These are phyloP conservation scores for Chondrosia reniformis DNA, from an alignment of 37 sponge, comb jelly and placozoan species.

Conservation along the genomic window DNA sequence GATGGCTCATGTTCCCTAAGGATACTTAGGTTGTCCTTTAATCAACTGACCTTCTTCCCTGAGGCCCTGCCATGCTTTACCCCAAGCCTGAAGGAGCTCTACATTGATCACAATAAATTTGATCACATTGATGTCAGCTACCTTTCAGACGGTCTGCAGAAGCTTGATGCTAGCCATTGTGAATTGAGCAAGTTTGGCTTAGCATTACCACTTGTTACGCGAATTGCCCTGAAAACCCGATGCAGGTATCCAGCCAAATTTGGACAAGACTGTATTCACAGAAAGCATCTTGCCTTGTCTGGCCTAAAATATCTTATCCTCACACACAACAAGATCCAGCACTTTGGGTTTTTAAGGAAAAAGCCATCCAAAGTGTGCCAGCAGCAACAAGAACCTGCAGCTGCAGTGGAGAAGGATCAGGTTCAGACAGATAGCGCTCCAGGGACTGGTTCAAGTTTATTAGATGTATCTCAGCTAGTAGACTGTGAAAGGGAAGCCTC, in stretches of 20 bases:
- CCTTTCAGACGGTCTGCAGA: slow-evolving; percentile 38
- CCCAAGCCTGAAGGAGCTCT: slow-evolving; percentile 58
- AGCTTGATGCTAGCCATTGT: slow-evolving; percentile 32
- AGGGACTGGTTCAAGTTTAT: too few species aligned
- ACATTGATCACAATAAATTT: slow-evolving; percentile 34
- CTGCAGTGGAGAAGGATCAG: slow-evolving; percentile 4
- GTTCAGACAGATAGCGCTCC: neutral
- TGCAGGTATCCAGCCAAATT: slow-evolving; percentile 5
- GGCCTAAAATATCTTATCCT: slow-evolving; percentile 39
- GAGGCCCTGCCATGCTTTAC: slow-evolving; percentile 62
- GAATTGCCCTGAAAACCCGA: neutral
- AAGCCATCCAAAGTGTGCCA: neutral
- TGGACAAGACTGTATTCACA: slow-evolving; percentile 43
- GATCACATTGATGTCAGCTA: slow-evolving; percentile 31
- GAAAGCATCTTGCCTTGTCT: slow-evolving; percentile 33
- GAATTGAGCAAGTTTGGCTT: slow-evolving; percentile 36
- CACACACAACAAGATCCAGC: slow-evolving; percentile 32
- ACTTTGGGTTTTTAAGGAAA: slow-evolving; percentile 38
- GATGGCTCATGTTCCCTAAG: slow-evolving; percentile 42
- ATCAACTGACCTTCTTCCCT: slow-evolving; percentile 46
- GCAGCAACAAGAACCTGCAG: too few species aligned
- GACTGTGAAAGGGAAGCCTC: slow-evolving; percentile 14
- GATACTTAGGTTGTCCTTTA: slow-evolving; percentile 46
- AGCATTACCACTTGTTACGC: neutral
- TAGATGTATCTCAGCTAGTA: too few species aligned